Evolutionary conservation across 1,140 invertebrate species (phyloP), one percentile per base, ranked within the genome.

Genomic region (Drosophila burlai): DNA sequence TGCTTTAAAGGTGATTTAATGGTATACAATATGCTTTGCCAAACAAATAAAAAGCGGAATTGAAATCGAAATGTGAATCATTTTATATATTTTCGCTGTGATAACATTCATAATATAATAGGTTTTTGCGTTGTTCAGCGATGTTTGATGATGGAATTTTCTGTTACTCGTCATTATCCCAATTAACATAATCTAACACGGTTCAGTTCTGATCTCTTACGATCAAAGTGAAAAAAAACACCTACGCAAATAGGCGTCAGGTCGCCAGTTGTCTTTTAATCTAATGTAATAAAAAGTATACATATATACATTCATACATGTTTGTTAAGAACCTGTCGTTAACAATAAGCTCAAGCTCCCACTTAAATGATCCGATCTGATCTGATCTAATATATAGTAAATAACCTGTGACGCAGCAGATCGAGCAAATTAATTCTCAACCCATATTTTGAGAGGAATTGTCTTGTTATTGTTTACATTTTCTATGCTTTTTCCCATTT

Each of bases 391-490:
- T 63, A 43, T 36, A 45, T 43, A 62, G 57, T 45, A 15, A 15
- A 65, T 57, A 57, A 9, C 26, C 13, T 65, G 29, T 73, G 69
- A 72, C 69, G 69, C 69, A 68, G 64, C 40, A 38, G 31, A 42
- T 38, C 45, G 52, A 9, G 18, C 52, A 31, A 26, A 40, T 68
- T 26, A 47, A 46, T 40, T 52, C 52, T n/a, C 29, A 76, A 55
- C 55, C 31, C 21, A 61, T 46, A 43, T 52, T 43, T 26, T 38
- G 15, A 34, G 45, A 63, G 26, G 45, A 40, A 68, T n/a, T 49
- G 9, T 60, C 46, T 73, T 76, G 55, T 77, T 77, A 69, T 78
- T 78, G 58, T 78, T 78, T 78, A 78, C 58, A 69, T 59, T 76
- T 76, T 59, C 46, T 62, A 75, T 73, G 57, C 68, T 40, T 31